Evolutionary conservation across 2,113 vertebrate genomes (phyloP), one percentile per base, ranked within the genome.

Genomic region (Sisor rabdophorus): DNA sequence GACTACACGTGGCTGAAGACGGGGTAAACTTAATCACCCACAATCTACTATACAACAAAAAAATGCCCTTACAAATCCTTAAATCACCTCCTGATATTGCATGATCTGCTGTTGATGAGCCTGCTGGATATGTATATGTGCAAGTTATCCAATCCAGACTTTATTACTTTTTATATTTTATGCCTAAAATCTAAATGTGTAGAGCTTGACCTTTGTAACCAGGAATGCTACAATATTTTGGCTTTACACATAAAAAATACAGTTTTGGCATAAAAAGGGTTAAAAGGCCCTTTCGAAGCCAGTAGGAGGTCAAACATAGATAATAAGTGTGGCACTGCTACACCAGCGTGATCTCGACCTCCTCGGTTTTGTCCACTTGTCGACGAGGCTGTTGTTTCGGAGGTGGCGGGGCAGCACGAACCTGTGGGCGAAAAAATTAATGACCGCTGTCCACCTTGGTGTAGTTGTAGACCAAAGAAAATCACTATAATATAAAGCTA

Each of bases 311-410:
- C 83, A 79, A 75, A 70, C 47, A 79, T 84, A 64, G 81, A 78
- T 77, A 22, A 80, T 61, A 68, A 73, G 73, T 76, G 79, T 59
- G 47, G 61, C 9, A 52, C 76, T 71, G 9, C 94, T 91, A 99
- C 89, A 99, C 97, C 88, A 99, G 92, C 0, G 97, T 99, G 85
- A 99, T 97, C 81, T 99, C 97, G 89, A 98, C 97, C 20, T 99
- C 97, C 86, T 99, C 97, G 0, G 94, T 92, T 88, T 98, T 99
- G 87, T 98, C 96, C 2, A 92, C 59, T 0, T 92, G 86, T 80
- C 94, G 89, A 52, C 95, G 93, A 19, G 93, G 87, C 19, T 93
- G 94, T 86, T 98, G 97, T 0, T 95, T 97, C 0, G 96, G 97
- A 5, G 96, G 96, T 0, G 97, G 97, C 0, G 97, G 97, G 47